Conservation (phyloP, 2,797 vertebrate genomes). For the Clarias platycephalus region DNA sequence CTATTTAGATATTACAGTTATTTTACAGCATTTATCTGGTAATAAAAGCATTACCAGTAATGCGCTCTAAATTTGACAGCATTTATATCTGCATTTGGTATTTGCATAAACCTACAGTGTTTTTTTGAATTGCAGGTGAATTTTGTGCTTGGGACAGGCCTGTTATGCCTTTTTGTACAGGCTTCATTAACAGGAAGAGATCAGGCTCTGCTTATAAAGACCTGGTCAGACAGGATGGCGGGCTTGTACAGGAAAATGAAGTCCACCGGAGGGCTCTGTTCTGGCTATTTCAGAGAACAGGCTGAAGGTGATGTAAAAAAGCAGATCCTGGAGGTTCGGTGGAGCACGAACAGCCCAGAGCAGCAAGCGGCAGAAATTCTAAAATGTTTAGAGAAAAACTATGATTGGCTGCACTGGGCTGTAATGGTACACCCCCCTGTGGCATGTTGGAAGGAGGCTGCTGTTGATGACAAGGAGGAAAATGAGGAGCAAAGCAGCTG, state of each 20-base stretch:
- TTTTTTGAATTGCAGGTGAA: conserved; percentile 61
- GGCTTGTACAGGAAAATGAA: conserved; percentile 73
- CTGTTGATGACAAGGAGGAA: conserved; percentile 39
- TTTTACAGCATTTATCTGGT: neutral
- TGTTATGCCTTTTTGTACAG: conserved; percentile 72
- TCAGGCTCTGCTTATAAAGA: conserved; percentile 70
- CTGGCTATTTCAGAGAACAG: conserved; percentile 71
- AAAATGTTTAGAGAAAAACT: conserved; percentile 71
- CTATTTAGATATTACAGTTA: neutral
- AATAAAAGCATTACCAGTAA: neutral
- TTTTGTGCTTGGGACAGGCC: conserved; percentile 73
- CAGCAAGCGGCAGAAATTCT: conserved; percentile 64
- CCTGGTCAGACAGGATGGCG: conserved; percentile 71
- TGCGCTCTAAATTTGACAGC: neutral
- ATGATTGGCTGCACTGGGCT: conserved; percentile 76
- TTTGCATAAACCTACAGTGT: neutral
- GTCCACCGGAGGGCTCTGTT: conserved; percentile 64
- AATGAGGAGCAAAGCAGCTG: conserved; percentile 5
- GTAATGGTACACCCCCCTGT: conserved; percentile 70
- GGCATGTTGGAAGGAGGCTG: conserved; percentile 47
- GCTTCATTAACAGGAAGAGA: conserved; percentile 70
- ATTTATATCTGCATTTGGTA: neutral
- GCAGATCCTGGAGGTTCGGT: conserved; percentile 60
- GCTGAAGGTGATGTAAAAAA: conserved; percentile 67
- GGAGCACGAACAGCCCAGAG: conserved; percentile 55